Evolutionary conservation across 2,797 vertebrate species (phyloP).

Genomic region (Labeo calbasu): DNA sequence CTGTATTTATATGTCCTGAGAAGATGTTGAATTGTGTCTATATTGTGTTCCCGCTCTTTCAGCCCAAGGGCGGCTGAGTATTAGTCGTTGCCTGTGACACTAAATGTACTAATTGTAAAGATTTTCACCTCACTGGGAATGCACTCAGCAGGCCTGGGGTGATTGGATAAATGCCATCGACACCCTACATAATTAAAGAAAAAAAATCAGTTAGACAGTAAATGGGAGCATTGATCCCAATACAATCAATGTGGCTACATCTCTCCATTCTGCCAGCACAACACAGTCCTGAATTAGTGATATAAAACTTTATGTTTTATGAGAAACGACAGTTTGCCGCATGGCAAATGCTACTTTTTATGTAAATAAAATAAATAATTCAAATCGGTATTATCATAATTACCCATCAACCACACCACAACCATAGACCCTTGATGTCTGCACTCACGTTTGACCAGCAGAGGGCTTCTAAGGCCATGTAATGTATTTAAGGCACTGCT

Average conservation of each 20-base stretch:
- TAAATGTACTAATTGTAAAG: constrained; percentile 66
- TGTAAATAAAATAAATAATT: constrained; percentile 1
- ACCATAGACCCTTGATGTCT: background rate
- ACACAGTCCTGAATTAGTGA: constrained; percentile 44
- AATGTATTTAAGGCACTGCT: constrained; percentile 39
- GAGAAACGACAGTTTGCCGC: background rate
- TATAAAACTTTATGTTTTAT: background rate
- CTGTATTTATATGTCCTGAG: constrained; percentile 21
- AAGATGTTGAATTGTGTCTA: constrained; percentile 11
- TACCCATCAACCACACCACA: background rate
- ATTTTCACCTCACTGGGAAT: constrained; percentile 61
- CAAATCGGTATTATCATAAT: background rate
- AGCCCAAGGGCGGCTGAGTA: constrained; percentile 39
- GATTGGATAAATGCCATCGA: constrained; percentile 77
- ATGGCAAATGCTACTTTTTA: background rate
- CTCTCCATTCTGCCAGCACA: constrained; percentile 39
- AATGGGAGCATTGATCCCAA: constrained; percentile 85
- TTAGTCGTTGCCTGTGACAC: constrained; percentile 58
- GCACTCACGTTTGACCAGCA: constrained; percentile 47
- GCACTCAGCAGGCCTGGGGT: constrained; percentile 59
- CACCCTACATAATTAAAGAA: constrained; percentile 83
- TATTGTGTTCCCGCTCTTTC: constrained; percentile 5
- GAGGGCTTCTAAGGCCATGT: constrained; percentile 57
- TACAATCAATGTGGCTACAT: constrained; percentile 80
- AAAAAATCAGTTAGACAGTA: constrained; percentile 80